Evolutionary conservation across 1,140 invertebrate species (phyloP).

Genomic region (Camponotus pennsylvanicus): DNA sequence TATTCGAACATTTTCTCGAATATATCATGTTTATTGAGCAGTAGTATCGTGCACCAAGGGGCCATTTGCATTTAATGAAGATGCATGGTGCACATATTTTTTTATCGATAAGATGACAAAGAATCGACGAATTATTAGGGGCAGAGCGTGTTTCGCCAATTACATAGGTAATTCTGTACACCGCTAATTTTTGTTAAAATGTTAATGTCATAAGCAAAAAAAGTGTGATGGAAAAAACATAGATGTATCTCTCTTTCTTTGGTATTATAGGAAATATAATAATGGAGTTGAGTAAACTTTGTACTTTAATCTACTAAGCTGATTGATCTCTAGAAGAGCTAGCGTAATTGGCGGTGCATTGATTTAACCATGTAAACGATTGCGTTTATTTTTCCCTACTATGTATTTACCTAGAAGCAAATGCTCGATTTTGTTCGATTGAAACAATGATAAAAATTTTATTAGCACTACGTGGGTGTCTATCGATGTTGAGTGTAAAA

Average conservation of each 20-base stretch:
- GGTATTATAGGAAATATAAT: not conserved
- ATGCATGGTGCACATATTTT: conserved; percentile 76
- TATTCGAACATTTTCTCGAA: not conserved
- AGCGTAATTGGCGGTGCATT: not conserved
- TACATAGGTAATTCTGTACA: conserved; percentile 3
- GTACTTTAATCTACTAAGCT: not conserved
- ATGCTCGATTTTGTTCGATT: not conserved
- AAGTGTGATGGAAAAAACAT: not conserved
- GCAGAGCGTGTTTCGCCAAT: not conserved
- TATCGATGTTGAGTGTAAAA: conserved; percentile 82
- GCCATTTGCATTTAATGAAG: conserved; percentile 64
- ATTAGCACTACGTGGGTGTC: conserved; percentile 77
- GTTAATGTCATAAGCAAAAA: not conserved
- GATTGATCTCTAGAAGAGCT: not conserved
- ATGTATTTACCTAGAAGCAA: conserved; percentile 2
- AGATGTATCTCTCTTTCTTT: too few relatives aligned
- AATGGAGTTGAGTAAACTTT: not conserved
- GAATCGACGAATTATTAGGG: conserved; percentile 23
- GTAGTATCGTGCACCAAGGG: conserved; percentile 65
- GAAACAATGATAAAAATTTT: conserved; percentile 63
- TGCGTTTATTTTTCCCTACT: not conserved
- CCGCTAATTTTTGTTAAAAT: conserved; percentile 1
- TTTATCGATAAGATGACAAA: conserved; percentile 67
- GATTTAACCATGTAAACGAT: not conserved
- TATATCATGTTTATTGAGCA: conserved; percentile 39